A percentile compares a stretch with the other conserved stretches of the same genome.
Evolutionary conservation across 1,140 invertebrate species (phyloP).

Genomic region (Asbolus verrucosus): DNA sequence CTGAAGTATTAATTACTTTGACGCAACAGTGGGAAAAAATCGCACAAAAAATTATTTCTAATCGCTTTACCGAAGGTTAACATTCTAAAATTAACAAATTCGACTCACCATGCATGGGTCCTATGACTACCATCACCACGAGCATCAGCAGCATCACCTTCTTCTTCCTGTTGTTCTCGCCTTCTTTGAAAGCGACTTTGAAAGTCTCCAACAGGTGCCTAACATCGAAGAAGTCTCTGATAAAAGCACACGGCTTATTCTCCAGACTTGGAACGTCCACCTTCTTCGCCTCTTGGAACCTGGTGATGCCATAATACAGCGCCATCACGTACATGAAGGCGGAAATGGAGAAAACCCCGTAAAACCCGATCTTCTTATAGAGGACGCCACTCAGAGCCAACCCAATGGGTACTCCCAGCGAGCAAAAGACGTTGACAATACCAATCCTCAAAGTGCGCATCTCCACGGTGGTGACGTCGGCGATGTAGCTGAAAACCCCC

Average conservation of each 20-base stretch:
- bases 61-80: background rate
- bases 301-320: conserved; percentile 77
- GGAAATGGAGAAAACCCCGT: conserved; percentile 82
- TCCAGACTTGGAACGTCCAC: conserved; percentile 64
- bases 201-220: conserved; percentile 80
- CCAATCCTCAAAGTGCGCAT: conserved; percentile 85
- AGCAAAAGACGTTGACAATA: conserved; percentile 85
- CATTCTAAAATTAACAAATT: conserved; percentile 9
- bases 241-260: conserved; percentile 58
- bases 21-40: background rate
- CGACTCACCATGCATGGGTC: conserved; percentile 81
- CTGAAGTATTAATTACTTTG: background rate
- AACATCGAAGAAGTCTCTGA: conserved; percentile 78
- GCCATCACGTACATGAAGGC: conserved; percentile 79
- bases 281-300: conserved; percentile 73
- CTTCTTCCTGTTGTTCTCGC: conserved; percentile 76
- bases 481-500: conserved; percentile 90
- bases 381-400: conserved; percentile 81
- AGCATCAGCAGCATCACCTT: conserved; percentile 81
- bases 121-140: conserved; percentile 85
- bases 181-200: conserved; percentile 79
- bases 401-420: conserved; percentile 82
- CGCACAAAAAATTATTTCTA: no score
- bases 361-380: conserved; percentile 79
- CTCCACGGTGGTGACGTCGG: conserved; percentile 84